Percentiles rank a stretch among this genome's conserved stretches.
phyloP scores from a whole-genome alignment of 92 coral and sea anemone genomes.

The Palythoa caribaeorum region DNA sequence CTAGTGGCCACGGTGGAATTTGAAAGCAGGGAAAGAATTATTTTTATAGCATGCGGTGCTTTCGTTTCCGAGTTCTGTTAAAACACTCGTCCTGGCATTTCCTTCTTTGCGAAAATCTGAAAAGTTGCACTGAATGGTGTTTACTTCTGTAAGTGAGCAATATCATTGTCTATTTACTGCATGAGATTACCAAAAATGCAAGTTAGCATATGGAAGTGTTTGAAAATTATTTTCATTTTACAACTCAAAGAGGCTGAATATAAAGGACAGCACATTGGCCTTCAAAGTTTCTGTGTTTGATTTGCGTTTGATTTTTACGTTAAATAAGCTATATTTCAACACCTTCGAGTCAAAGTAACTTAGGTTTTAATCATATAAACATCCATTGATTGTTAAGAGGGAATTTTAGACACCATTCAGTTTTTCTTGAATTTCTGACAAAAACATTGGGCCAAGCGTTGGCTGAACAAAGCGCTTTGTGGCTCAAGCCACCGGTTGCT shows the following conservation, averaged over 20 bases:
- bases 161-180: background rate
- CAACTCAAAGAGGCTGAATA: constrained; percentile 9
- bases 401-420: constrained; percentile 29
- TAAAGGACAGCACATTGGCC: background rate
- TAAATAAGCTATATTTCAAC: constrained; percentile 20
- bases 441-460: constrained; percentile 39
- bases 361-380: constrained; percentile 33
- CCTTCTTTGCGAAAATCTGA: constrained; percentile 49
- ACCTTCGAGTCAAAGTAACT: constrained; percentile 26
- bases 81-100: constrained; percentile 49
- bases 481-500: constrained; percentile 81
- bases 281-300: background rate
- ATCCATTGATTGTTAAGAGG: constrained; percentile 28
- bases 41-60: constrained; percentile 39
- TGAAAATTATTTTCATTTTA: constrained; percentile 24
- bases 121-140: constrained; percentile 34
- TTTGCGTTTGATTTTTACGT: constrained; percentile 11
- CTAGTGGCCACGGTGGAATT: constrained; percentile 47
- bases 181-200: constrained; percentile 7
- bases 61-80: constrained; percentile 48
- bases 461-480: constrained; percentile 81
- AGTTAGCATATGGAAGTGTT: background rate
- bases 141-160: constrained; percentile 27
- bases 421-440: constrained; percentile 33
- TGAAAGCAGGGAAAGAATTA: constrained; percentile 30